These are phyloP conservation scores for Icerya purchasi DNA, from an alignment of 2,888 invertebrate species.

Conservation along the genomic window DNA sequence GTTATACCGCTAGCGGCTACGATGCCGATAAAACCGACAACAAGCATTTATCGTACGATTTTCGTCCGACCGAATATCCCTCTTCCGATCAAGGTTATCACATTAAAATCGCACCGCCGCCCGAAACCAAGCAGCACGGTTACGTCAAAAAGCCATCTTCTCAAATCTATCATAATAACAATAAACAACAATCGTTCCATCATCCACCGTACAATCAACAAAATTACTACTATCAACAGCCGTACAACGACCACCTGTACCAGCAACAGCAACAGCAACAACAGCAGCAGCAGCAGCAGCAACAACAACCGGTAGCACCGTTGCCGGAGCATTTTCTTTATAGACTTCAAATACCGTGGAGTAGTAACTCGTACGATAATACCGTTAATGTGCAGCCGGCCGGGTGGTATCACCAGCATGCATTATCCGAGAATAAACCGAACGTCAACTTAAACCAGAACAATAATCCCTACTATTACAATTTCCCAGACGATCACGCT, in stretches of 20 bases:
- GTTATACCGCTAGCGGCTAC: slow-evolving; percentile 17
- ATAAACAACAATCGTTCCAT: background rate
- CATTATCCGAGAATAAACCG: slow-evolving; percentile 2
- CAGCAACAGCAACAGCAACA: slow-evolving; percentile 1
- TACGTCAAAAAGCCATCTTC: too few species aligned
- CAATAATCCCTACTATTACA: slow-evolving; percentile 3
- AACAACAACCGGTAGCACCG: slow-evolving; percentile 1
- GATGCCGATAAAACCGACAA: background rate
- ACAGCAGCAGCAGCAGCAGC: slow-evolving; percentile 1
- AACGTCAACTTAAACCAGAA: slow-evolving; percentile 1
- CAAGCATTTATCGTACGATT: too few species aligned
- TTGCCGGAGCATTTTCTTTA: too few species aligned
- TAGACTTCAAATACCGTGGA: too few species aligned
- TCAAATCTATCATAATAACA: background rate
- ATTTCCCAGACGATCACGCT: slow-evolving; percentile 9
- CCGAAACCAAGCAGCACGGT: too few species aligned
- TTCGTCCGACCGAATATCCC: too few species aligned
- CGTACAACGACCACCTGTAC: background rate
- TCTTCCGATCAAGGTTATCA: too few species aligned
- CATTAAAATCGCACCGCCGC: too few species aligned
- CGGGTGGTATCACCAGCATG: slow-evolving; percentile 11
- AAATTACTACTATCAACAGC: background rate
- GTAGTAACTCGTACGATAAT: too few species aligned
- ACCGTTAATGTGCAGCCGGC: too few species aligned
- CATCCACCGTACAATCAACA: background rate